Conservation (phyloP, 2,113 vertebrate species). For the Montifringilla adamsi region DNA sequence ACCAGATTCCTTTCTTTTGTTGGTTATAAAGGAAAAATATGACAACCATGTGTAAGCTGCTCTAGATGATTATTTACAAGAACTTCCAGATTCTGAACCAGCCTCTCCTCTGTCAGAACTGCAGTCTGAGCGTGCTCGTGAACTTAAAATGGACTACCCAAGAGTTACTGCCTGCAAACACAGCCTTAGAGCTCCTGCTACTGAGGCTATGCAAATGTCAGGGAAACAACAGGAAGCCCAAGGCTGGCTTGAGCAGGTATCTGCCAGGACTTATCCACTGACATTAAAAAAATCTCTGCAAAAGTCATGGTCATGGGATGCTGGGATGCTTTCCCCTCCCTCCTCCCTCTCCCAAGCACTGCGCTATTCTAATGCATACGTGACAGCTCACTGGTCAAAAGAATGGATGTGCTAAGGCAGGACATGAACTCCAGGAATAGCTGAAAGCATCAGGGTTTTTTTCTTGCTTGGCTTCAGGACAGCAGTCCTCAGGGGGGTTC, state of each 20-base stretch:
- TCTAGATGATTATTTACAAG: not conserved
- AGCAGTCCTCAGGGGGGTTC: not conserved
- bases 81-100: not conserved
- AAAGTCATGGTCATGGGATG: not conserved
- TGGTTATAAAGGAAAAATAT: not conserved
- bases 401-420: slow-evolving; percentile 35
- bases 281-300: not conserved
- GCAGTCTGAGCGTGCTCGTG: not conserved
- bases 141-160: not conserved
- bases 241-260: not conserved
- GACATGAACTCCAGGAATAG: slow-evolving; percentile 37
- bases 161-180: not conserved
- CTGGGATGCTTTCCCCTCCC: not conserved
- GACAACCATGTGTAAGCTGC: not conserved
- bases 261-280: not conserved
- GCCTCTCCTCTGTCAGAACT: not conserved
- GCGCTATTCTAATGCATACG: not conserved
- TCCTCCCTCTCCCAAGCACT: slow-evolving; percentile 9
- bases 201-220: not conserved
- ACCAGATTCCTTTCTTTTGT: not conserved
- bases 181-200: not conserved
- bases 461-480: slow-evolving; percentile 41
- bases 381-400: slow-evolving; percentile 12
- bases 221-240: not conserved
- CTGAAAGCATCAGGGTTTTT: slow-evolving; percentile 16